A percentile compares a stretch with the other conserved stretches of the same genome.
Conservation (phyloP, 1,140 invertebrate genomes). For the Drosophila ercepeae region DNA sequence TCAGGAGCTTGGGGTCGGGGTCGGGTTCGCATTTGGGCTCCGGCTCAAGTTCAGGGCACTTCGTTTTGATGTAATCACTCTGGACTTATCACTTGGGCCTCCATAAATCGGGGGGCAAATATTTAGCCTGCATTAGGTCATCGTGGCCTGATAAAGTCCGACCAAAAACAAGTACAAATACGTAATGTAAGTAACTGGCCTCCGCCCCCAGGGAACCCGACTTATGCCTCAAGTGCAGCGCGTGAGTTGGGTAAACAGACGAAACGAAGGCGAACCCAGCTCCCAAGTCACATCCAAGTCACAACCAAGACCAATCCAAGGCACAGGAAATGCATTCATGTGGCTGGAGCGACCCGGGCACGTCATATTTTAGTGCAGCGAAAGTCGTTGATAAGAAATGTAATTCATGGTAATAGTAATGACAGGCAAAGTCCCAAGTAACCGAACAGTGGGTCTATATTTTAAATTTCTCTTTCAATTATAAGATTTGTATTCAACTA, state of each 20-base stretch:
- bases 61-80: conserved; percentile 40
- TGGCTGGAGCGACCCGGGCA: conserved; percentile 1
- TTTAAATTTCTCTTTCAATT: background rate
- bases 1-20: conserved; percentile 28
- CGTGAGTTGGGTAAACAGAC: conserved; percentile 47
- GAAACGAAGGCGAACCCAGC: background rate
- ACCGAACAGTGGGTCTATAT: conserved; percentile 19
- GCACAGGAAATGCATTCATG: conserved; percentile 60
- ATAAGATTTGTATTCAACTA: background rate
- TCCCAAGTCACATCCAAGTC: conserved; percentile 17
- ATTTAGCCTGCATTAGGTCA: conserved; percentile 71
- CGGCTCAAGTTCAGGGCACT: conserved; percentile 48
- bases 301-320: conserved; percentile 3
- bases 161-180: conserved; percentile 17
- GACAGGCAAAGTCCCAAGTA: conserved; percentile 10
- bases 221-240: conserved; percentile 41
- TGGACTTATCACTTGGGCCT: conserved; percentile 41
- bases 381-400: conserved; percentile 55
- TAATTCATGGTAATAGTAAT: conserved; percentile 51
- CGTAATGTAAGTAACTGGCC: background rate
- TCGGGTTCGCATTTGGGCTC: conserved; percentile 1
- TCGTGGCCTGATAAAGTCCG: conserved; percentile 48
- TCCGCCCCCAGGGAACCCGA: background rate
- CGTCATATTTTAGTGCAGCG: conserved; percentile 36
- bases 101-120: conserved; percentile 57